Percentiles rank a stretch among this genome's conserved stretches.
Evolutionary conservation across 2,113 vertebrate genomes (phyloP).

Genomic region (Hydropotes inermis): DNA sequence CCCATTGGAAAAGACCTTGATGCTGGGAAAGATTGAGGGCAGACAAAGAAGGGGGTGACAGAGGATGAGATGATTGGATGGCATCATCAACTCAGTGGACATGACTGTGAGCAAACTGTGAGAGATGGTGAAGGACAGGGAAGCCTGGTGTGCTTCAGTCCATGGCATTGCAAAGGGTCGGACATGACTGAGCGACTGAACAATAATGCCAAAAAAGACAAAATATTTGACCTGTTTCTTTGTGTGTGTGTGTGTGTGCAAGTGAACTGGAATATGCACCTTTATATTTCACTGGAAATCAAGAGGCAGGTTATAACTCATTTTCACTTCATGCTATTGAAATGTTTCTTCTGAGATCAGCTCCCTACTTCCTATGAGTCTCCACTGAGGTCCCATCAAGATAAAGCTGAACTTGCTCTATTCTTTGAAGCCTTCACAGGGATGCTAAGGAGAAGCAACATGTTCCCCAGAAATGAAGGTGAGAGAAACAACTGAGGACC

Average conservation of each 20-base stretch:
- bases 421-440: background rate
- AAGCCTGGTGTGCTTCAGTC: background rate
- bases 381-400: background rate
- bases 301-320: background rate
- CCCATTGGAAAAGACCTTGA: background rate
- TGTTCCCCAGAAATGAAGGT: background rate
- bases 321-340: background rate
- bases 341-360: background rate
- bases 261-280: background rate
- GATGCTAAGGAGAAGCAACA: background rate
- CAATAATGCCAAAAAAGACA: background rate
- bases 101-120: background rate
- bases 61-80: background rate
- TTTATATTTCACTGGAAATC: background rate
- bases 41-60: background rate
- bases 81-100: background rate
- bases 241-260: no score
- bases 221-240: background rate
- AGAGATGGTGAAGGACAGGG: background rate
- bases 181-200: background rate
- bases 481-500: background rate
- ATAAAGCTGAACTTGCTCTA: background rate
- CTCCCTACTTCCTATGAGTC: background rate
- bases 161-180: accelerated
- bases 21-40: background rate